These are phyloP conservation scores for Diadophis punctatus DNA, from an alignment of 2,113 vertebrate species.

Conservation along the genomic window DNA sequence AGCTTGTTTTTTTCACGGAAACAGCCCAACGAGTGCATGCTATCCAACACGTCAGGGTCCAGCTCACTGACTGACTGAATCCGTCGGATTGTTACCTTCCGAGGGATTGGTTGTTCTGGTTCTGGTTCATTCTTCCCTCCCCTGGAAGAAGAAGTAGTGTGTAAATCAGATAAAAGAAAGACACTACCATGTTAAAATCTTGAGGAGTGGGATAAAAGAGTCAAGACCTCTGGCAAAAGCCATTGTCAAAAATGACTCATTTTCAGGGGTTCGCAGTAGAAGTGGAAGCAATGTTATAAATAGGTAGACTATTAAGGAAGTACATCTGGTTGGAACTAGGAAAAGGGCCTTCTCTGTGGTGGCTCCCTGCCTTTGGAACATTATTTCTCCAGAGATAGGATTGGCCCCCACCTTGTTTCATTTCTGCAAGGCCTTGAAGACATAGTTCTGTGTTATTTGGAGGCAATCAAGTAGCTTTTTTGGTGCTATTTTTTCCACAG, in stretches of 20 bases:
- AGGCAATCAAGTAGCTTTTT: neutral
- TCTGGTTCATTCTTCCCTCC: constrained; percentile 24
- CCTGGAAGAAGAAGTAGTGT: neutral
- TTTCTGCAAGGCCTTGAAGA: neutral
- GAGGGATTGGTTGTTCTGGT: constrained; percentile 21
- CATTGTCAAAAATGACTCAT: neutral
- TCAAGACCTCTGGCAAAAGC: neutral
- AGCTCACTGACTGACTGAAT: constrained; percentile 73
- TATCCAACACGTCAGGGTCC: constrained; percentile 88
- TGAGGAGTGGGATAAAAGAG: neutral
- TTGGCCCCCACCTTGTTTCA: neutral
- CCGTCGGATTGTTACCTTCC: constrained; percentile 16
- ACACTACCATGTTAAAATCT: too few relatives aligned
- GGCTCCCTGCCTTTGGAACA: too few relatives aligned
- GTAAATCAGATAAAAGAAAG: neutral
- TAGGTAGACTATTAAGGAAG: neutral
- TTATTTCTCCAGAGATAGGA: neutral
- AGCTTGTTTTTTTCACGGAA: constrained; percentile 86
- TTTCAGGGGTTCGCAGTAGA: neutral
- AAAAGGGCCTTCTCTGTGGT: too few relatives aligned
- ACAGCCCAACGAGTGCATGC: constrained; percentile 89
- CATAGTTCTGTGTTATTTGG: neutral
- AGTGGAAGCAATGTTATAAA: too few relatives aligned
- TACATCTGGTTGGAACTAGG: too few relatives aligned
- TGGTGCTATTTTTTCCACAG: neutral